Evolutionary conservation across 1,140 invertebrate genomes (phyloP).

Genomic region (Diorhabda carinulata): DNA sequence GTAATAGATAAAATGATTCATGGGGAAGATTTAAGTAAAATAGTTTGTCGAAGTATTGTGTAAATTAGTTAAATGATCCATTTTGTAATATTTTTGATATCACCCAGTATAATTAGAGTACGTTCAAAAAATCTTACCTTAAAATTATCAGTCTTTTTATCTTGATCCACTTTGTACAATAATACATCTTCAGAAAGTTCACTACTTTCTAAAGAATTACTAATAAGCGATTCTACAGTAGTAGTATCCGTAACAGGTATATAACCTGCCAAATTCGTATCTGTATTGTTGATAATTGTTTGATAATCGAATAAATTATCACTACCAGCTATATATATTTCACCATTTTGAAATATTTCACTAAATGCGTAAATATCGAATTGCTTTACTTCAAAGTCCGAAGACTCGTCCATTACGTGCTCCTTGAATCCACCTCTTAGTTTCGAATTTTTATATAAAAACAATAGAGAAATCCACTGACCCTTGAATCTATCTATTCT

Average conservation of each 20-base stretch:
- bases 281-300: slow-evolving; percentile 38
- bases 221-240: slow-evolving; percentile 35
- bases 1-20: too few species aligned
- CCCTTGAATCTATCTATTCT: slow-evolving; percentile 59
- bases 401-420: slow-evolving; percentile 49
- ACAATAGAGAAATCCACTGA: slow-evolving; percentile 64
- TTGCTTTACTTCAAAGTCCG: slow-evolving; percentile 48
- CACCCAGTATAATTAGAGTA: too few species aligned
- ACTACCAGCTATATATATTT: slow-evolving; percentile 43
- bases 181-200: slow-evolving; percentile 33
- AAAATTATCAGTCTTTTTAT: slow-evolving; percentile 50
- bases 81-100: too few species aligned
- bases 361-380: slow-evolving; percentile 59
- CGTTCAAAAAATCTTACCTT: slow-evolving; percentile 44
- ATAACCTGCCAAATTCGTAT: slow-evolving; percentile 46
- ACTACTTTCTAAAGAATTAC: slow-evolving; percentile 38
- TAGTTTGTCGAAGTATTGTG: too few species aligned
- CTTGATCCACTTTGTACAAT: slow-evolving; percentile 40
- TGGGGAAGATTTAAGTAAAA: too few species aligned
- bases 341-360: slow-evolving; percentile 49
- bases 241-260: slow-evolving; percentile 45
- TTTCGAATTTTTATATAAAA: slow-evolving; percentile 54
- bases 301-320: slow-evolving; percentile 42
- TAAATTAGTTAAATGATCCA: too few species aligned
- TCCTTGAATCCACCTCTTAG: slow-evolving; percentile 55